Evolutionary conservation across 35 echinoderm and acorn worm genomes (phyloP).

Genomic region (Apostichopus japonicus): DNA sequence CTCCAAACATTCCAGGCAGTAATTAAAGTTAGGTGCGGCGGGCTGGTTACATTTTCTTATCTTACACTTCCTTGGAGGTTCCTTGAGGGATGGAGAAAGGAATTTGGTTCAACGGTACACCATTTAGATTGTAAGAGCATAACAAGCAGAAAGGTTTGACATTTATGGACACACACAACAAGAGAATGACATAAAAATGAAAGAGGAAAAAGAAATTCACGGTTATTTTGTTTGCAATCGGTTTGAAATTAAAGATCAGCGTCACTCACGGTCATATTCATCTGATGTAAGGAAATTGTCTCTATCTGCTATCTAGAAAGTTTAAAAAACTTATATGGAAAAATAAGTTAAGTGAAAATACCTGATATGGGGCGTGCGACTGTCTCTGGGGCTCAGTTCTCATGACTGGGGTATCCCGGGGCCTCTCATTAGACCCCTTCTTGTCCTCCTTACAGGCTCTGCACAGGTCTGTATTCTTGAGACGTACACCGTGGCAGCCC

Average conservation of each 20-base stretch:
- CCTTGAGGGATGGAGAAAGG: neutral
- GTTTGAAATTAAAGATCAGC: too few relatives aligned
- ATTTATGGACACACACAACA: too few relatives aligned
- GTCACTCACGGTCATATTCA: too few relatives aligned
- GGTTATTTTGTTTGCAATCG: too few relatives aligned
- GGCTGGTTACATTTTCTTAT: neutral
- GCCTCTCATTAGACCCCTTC: neutral
- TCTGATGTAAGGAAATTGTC: too few relatives aligned
- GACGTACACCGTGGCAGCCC: neutral
- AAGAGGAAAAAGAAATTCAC: too few relatives aligned
- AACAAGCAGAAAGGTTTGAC: too few relatives aligned
- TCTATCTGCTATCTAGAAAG: too few relatives aligned
- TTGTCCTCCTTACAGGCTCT: constrained; percentile 12
- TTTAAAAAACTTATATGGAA: neutral
- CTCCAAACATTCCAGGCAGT: neutral
- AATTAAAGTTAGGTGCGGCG: neutral
- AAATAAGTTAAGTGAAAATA: neutral
- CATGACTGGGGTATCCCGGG: neutral
- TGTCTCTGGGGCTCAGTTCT: neutral
- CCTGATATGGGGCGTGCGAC: neutral
- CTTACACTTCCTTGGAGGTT: neutral
- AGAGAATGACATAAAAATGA: too few relatives aligned
- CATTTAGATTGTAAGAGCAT: too few relatives aligned
- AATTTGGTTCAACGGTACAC: too few relatives aligned
- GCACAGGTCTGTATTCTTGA: neutral